These are phyloP conservation scores for Alethe castanea DNA, from an alignment of 2,113 vertebrate genomes.

Conservation along the genomic window DNA sequence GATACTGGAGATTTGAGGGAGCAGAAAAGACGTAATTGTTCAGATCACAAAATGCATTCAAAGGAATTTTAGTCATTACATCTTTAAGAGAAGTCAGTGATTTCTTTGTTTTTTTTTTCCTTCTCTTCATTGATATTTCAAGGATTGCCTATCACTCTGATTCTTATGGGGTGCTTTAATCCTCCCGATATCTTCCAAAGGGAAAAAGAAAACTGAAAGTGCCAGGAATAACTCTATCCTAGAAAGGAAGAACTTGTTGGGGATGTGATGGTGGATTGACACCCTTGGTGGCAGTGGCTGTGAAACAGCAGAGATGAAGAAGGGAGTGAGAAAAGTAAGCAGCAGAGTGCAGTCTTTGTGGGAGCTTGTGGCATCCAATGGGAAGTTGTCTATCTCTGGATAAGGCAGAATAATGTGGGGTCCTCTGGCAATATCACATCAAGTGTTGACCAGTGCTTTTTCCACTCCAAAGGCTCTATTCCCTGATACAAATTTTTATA, in stretches of 20 bases:
- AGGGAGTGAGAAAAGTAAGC: neutral
- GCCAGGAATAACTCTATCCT: neutral
- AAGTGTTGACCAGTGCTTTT: neutral
- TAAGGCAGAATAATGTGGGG: neutral
- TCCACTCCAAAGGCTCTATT: neutral
- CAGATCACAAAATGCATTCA: neutral
- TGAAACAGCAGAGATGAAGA: neutral
- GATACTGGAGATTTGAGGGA: neutral
- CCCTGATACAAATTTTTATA: neutral
- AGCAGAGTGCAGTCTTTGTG: neutral
- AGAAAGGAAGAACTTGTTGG: neutral
- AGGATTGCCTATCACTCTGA: neutral
- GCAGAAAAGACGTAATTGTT: neutral
- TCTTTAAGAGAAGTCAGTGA: neutral
- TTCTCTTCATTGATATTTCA: neutral
- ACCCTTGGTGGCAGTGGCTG: neutral
- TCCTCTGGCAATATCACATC: neutral
- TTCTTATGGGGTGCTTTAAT: neutral
- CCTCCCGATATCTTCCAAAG: neutral
- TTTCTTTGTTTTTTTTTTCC: neutral
- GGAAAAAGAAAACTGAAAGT: neutral
- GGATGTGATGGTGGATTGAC: neutral
- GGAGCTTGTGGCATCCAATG: rapidly evolving
- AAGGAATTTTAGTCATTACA: neutral
- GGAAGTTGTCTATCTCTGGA: neutral